Conservation (phyloP, 1,140 invertebrate species). For the Aphidius ervi region DNA sequence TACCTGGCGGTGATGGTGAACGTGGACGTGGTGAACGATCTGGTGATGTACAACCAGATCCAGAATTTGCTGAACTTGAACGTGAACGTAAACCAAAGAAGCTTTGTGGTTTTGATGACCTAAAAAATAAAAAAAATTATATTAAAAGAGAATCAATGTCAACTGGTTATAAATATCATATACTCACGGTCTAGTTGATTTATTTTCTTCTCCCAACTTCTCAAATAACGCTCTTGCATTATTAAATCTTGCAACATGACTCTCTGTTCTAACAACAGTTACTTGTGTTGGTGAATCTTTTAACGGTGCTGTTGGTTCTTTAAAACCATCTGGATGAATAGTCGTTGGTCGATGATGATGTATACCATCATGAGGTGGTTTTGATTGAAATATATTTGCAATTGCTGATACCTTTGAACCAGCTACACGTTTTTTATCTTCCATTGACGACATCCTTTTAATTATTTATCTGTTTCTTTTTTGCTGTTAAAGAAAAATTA, state of each 20-base stretch:
- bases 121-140: slow-evolving; percentile 16
- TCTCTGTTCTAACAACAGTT: slow-evolving; percentile 80
- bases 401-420: slow-evolving; percentile 87
- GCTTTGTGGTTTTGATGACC: slow-evolving; percentile 41
- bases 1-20: slow-evolving; percentile 50
- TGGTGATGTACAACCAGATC: slow-evolving; percentile 56
- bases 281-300: slow-evolving; percentile 57
- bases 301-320: slow-evolving; percentile 43
- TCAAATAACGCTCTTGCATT: slow-evolving; percentile 90
- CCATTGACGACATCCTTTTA: slow-evolving; percentile 56
- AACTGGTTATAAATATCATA: slow-evolving; percentile 10
- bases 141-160: not conserved
- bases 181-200: slow-evolving; percentile 51
- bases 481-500: slow-evolving; percentile 13
- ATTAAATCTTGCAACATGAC: slow-evolving; percentile 85
- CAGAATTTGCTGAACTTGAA: slow-evolving; percentile 59
- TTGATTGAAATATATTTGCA: slow-evolving; percentile 80
- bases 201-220: slow-evolving; percentile 77
- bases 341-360: slow-evolving; percentile 27
- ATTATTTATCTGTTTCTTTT: slow-evolving; percentile 14
- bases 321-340: slow-evolving; percentile 43
- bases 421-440: slow-evolving; percentile 64
- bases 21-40: slow-evolving; percentile 45
- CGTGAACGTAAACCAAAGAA: slow-evolving; percentile 53
- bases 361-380: slow-evolving; percentile 41